These are phyloP conservation scores for Girardia tigrina DNA, from an alignment of 2,888 invertebrate species.

Conservation along the genomic window DNA sequence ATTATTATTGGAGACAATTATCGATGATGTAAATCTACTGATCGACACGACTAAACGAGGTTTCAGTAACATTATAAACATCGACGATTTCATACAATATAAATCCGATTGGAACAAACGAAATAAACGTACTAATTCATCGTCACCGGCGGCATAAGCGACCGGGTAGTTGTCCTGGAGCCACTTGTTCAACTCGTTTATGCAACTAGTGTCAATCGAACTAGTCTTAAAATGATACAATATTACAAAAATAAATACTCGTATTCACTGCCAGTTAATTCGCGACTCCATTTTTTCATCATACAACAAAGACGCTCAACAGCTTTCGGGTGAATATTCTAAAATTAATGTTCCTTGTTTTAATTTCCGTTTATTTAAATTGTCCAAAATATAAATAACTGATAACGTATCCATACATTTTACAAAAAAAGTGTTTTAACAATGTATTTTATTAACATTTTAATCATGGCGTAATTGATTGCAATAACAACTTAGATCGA, in stretches of 20 bases:
- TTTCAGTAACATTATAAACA: background rate
- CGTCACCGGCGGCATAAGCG: background rate
- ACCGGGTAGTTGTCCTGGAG: background rate
- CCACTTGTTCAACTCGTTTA: conserved; percentile 9
- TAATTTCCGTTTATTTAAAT: too few relatives aligned
- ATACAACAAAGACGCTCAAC: background rate
- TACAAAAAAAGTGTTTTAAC: too few relatives aligned
- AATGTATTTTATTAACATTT: too few relatives aligned
- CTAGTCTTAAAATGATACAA: background rate
- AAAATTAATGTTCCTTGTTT: too few relatives aligned
- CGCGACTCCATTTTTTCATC: conserved; percentile 14
- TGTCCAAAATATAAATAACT: too few relatives aligned
- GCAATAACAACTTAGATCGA: too few relatives aligned
- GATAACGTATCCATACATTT: too few relatives aligned
- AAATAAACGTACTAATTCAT: conserved; percentile 10
- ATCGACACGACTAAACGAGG: background rate
- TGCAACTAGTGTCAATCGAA: background rate
- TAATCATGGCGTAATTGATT: too few relatives aligned
- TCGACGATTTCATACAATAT: background rate
- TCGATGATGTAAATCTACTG: background rate
- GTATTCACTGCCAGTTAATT: background rate
- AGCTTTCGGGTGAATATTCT: conserved; percentile 11
- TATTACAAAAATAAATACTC: background rate
- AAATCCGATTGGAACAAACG: background rate
- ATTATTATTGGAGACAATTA: background rate